Percentiles rank a stretch among this genome's conserved stretches.
phyloP scores from a whole-genome alignment of 2,113 vertebrate genomes.

The Zosterops hypoxanthus region DNA sequence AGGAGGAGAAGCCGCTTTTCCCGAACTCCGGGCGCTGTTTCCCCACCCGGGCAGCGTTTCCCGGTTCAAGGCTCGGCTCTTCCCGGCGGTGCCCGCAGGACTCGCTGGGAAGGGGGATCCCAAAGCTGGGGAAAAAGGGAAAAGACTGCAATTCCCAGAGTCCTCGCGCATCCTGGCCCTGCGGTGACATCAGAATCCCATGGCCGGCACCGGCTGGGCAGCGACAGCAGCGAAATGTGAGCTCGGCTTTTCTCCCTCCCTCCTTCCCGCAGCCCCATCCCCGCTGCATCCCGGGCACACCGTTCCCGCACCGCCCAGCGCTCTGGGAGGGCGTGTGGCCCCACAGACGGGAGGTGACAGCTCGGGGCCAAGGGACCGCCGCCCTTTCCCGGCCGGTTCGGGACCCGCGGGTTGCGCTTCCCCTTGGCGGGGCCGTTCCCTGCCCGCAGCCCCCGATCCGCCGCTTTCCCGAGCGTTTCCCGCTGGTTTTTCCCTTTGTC shows the following conservation, averaged over 20 bases:
- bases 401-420: background rate
- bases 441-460: background rate
- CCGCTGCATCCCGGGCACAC: background rate
- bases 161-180: constrained; percentile 27
- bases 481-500: rapidly evolving
- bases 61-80: rapidly evolving
- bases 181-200: constrained; percentile 38
- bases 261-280: background rate
- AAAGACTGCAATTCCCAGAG: constrained; percentile 55
- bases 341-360: background rate
- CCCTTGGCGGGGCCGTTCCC: background rate
- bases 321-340: background rate
- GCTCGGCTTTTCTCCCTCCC: background rate
- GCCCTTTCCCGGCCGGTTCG: background rate
- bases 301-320: background rate
- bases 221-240: background rate
- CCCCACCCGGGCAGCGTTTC: rapidly evolving
- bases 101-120: rapidly evolving
- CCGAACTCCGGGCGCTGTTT: rapidly evolving
- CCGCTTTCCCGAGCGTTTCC: rapidly evolving
- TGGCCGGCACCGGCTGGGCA: constrained; percentile 5
- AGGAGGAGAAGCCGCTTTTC: background rate
- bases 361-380: background rate
- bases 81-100: rapidly evolving
- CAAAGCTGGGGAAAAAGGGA: rapidly evolving